phyloP scores from a whole-genome alignment of 1,140 invertebrate species.

The Caerostris darwini region DNA sequence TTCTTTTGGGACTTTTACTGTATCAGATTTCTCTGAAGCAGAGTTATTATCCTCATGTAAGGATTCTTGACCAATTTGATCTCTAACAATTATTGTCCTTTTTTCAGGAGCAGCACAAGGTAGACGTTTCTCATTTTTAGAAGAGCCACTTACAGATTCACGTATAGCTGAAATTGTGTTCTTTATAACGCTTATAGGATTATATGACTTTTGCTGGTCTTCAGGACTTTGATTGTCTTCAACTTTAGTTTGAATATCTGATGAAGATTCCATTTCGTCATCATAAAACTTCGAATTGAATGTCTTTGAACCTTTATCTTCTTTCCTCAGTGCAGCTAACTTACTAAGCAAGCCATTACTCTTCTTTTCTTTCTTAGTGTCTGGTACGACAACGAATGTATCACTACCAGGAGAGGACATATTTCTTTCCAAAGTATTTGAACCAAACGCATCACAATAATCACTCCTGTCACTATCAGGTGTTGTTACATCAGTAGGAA shows the following conservation, averaged over 20 bases:
- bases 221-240: background rate
- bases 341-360: conserved; percentile 75
- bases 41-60: background rate
- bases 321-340: conserved; percentile 77
- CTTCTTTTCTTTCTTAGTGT: background rate
- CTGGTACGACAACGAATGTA: conserved; percentile 52
- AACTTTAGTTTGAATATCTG: background rate
- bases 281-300: background rate
- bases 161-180: conserved; percentile 61
- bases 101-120: conserved; percentile 46
- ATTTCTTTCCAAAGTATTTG: conserved; percentile 30
- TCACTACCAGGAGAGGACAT: conserved; percentile 24
- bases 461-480: conserved; percentile 80
- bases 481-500: conserved; percentile 79
- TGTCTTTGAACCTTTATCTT: conserved; percentile 49
- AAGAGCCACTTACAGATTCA: conserved; percentile 53
- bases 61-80: conserved; percentile 29
- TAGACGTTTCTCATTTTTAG: conserved; percentile 54
- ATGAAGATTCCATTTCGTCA: background rate
- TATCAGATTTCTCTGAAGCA: background rate
- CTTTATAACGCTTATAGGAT: conserved; percentile 55
- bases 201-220: conserved; percentile 30
- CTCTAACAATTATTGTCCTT: conserved; percentile 69
- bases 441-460: conserved; percentile 45
- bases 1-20: background rate